Conservation (phyloP, 2,888 invertebrate genomes). For the Lasioglossum lativentre region DNA sequence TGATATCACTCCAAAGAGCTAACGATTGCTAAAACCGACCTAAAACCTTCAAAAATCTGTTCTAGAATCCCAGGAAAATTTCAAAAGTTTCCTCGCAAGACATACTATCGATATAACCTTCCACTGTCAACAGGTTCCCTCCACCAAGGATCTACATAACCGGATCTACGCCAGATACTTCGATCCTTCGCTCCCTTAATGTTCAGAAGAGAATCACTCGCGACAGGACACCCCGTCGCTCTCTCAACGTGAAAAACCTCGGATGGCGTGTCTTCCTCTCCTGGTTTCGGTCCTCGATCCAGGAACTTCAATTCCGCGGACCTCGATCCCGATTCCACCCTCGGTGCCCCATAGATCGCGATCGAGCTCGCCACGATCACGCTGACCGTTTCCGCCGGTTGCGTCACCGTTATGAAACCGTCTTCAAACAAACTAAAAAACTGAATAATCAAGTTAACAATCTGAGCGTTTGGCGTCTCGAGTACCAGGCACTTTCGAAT, state of each 20-base stretch:
- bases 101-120: not conserved
- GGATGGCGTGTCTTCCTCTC: slow-evolving; percentile 69
- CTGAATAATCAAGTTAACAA: slow-evolving; percentile 3
- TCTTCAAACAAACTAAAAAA: not conserved
- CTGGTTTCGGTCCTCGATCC: not conserved
- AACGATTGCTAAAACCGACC: not conserved
- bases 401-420: not conserved
- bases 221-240: slow-evolving; percentile 25
- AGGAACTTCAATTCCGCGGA: slow-evolving; percentile 10
- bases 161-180: not conserved
- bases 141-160: not conserved
- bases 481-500: slow-evolving; percentile 53
- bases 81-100: not conserved
- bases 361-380: slow-evolving; percentile 8
- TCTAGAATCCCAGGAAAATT: not conserved
- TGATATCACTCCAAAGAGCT: not conserved
- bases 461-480: slow-evolving; percentile 13
- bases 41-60: not conserved
- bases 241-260: slow-evolving; percentile 50
- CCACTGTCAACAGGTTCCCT: not conserved
- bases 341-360: slow-evolving; percentile 19
- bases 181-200: not conserved
- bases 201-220: not conserved
- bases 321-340: slow-evolving; percentile 22
- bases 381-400: not conserved